Evolutionary conservation across 2,797 vertebrate species (phyloP), one percentile per base, ranked within the genome.

Genomic region (Trachurus trachurus): DNA sequence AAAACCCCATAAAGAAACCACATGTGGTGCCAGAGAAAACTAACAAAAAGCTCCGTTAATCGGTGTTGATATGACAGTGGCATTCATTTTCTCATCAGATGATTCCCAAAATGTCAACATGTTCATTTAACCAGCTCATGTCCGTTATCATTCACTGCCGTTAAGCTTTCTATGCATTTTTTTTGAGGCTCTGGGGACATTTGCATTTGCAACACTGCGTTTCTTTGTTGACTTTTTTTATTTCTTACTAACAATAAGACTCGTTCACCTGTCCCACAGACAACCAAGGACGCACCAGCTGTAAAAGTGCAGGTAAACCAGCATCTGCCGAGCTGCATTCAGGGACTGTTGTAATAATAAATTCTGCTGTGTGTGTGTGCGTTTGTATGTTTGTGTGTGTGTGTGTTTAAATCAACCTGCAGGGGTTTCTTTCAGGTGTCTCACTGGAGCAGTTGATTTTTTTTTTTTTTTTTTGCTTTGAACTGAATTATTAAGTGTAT

Each of bases 261-360:
- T 61, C 47, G 52, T 81, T 78, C 37, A 74, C 66, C 66, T 88
- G 70, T 88, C 68, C 86, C 68, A 72, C 90, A 93, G 91, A 84
- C 72, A 78, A 76, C 50, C 74, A 80, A 21, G 49, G 79, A 85
- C 2, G 31, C 31, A 13, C 54, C 73, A 61, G 62, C 56, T 50
- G 50, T 70, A 72, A 84, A 86, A 56, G 78, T 57, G 1, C 11
- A 54, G 21, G 52, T 54, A 54, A 26, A 53, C 52, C 12, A 22
- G n/a, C 21, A 21, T 52, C 50, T 22, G 10, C 50, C 22, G 9
- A 22, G 9, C n/a, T 61, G 29, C 0, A 39, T 50, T 71, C 21
- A 74, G 50, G 49, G 21, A 74, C 42, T 53, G 4, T 40, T 54
- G 8, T 26, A 26, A 26, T 26, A 26, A 26, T 26, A 26, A 19